Evolutionary conservation across 2,888 invertebrate genomes (phyloP).

Genomic region (Limulus polyphemus): DNA sequence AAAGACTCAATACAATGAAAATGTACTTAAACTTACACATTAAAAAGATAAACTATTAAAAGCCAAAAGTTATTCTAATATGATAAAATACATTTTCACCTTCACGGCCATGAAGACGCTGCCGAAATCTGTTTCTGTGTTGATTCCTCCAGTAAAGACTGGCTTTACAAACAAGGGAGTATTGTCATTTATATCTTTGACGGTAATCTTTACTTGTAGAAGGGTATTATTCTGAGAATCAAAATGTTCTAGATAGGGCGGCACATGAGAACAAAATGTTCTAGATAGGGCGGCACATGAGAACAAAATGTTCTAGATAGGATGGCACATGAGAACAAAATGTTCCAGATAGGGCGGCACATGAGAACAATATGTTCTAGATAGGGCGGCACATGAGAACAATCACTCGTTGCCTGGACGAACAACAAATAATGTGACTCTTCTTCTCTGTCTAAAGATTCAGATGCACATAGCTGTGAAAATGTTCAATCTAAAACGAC

Average conservation of each 20-base stretch:
- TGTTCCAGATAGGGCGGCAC: slow-evolving; percentile 46
- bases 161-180: slow-evolving; percentile 61
- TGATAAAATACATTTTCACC: slow-evolving; percentile 41
- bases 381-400: too few relatives aligned
- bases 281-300: slow-evolving; percentile 46
- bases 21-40: too few relatives aligned
- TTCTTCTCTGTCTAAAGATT: slow-evolving; percentile 61
- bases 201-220: slow-evolving; percentile 32
- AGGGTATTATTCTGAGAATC: slow-evolving; percentile 46
- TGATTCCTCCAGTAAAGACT: slow-evolving; percentile 85
- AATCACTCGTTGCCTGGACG: slow-evolving; percentile 67
- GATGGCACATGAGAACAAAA: slow-evolving; percentile 51
- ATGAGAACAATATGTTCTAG: too few relatives aligned
- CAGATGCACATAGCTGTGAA: slow-evolving; percentile 47
- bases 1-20: too few relatives aligned
- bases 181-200: slow-evolving; percentile 83
- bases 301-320: slow-evolving; percentile 50
- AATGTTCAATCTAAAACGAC: slow-evolving; percentile 56
- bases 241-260: slow-evolving; percentile 45
- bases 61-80: background rate
- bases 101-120: slow-evolving; percentile 70
- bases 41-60: too few relatives aligned
- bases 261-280: slow-evolving; percentile 50
- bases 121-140: slow-evolving; percentile 83
- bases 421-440: slow-evolving; percentile 54